Evolutionary conservation across 2,797 vertebrate genomes (phyloP), one percentile per base, ranked within the genome.

Genomic region (Steatocranus sp.): DNA sequence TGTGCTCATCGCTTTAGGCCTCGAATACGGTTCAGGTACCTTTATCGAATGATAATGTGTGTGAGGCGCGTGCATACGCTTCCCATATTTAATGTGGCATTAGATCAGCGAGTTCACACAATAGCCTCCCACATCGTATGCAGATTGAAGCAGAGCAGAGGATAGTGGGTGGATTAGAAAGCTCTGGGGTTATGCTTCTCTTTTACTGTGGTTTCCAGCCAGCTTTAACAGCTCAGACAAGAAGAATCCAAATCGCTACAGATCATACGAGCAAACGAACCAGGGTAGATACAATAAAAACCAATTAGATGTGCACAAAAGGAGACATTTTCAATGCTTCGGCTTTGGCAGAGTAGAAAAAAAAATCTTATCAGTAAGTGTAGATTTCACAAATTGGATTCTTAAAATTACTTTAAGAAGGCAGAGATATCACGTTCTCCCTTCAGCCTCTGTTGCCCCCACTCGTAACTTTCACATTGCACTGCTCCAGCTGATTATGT

Each of bases 121-220:
- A 93, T 92, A 93, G 90, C 94, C 94, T 93, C 95, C 95, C 92
- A 95, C 95, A 91, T 88, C 23, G 49, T 94, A 94, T 95, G 94
- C 92, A 95, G 91, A 95, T 92, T 66, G 86, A 92, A 87, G 88
- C 81, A 86, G 81, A 76, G 88, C 85, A 87, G 91, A 87, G 93
- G 85, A 83, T 87, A 68, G 95, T 95, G 95, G 96, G 95, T 85
- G 94, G 94, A 92, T 95, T 95, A 94, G 86, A 94, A 87, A 91
- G 88, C 91, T 87, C 86, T 87, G 85, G 87, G 89, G 91, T 93
- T 88, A 87, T 90, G 87, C 84, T 87, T 93, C 81, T 89, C 79
- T 93, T 92, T 90, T 83, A 66, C 90, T 92, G 87, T 85, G 85
- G 87, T 89, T 91, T 93, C 81, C 70, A 88, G 79, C 34, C 61